Percentiles rank a stretch among this genome's conserved stretches.
Conservation (phyloP, 2,797 vertebrate genomes). For the Sebastes miniatus region DNA sequence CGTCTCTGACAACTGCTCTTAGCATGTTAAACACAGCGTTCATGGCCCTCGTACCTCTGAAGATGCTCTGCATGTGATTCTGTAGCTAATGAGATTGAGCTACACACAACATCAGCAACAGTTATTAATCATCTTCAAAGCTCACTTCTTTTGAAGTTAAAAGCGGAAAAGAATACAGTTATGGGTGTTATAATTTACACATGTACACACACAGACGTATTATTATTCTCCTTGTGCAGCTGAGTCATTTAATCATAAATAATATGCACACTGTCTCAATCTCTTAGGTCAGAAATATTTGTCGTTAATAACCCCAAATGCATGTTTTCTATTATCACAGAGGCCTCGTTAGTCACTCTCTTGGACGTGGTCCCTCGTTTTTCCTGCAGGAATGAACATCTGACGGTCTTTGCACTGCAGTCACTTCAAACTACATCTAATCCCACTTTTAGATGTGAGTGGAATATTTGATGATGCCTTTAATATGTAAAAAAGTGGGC, state of each 20-base stretch:
- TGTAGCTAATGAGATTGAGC: neutral
- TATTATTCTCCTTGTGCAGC: neutral
- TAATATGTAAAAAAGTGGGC: neutral
- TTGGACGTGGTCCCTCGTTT: neutral
- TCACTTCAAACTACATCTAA: neutral
- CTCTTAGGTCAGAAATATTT: slow-evolving; percentile 7
- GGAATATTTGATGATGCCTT: neutral
- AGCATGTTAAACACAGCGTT: neutral
- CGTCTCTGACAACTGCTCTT: neutral
- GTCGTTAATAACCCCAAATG: slow-evolving; percentile 4
- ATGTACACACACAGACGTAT: neutral
- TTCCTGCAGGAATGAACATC: neutral
- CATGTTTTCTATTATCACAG: slow-evolving; percentile 26
- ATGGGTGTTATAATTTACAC: neutral
- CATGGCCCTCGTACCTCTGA: neutral
- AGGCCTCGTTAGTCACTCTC: neutral
- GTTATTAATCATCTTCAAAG: neutral
- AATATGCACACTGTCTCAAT: neutral
- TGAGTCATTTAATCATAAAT: neutral
- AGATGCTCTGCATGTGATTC: neutral
- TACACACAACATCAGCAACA: neutral
- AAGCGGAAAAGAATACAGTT: neutral
- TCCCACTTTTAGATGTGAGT: neutral
- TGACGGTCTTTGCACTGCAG: neutral
- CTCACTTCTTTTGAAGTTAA: neutral